These are phyloP conservation scores for Halocynthia aurantium DNA, from an alignment of 23 tunicate genomes.

Conservation along the genomic window DNA sequence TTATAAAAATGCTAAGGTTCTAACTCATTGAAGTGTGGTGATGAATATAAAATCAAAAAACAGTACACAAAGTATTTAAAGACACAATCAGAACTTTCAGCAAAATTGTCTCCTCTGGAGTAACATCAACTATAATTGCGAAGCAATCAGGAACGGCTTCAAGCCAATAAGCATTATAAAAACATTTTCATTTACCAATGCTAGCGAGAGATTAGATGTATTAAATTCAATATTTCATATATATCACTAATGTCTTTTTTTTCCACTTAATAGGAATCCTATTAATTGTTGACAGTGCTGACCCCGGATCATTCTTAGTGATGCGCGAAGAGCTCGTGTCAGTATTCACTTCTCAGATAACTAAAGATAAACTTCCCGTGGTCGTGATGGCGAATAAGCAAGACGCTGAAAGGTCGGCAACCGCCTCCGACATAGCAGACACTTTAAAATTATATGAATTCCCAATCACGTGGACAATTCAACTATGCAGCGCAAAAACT, in stretches of 20 bases:
- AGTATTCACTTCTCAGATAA: not conserved
- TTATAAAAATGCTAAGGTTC: too few species aligned
- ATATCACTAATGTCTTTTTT: not conserved
- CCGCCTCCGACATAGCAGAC: constrained; percentile 20
- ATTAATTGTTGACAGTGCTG: constrained; percentile 21
- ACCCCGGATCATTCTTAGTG: constrained; percentile 3
- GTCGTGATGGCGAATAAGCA: constrained; percentile 17
- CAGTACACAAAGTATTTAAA: too few species aligned
- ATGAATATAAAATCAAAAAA: too few species aligned
- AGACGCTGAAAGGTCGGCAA: not conserved
- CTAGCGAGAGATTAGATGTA: not conserved
- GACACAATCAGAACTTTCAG: too few species aligned
- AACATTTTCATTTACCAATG: not conserved
- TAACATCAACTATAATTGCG: too few species aligned
- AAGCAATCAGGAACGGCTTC: too few species aligned
- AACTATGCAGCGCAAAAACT: constrained; percentile 16
- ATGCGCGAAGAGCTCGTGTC: constrained; percentile 7
- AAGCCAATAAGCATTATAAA: too few species aligned
- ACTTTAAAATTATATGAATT: constrained; percentile 1
- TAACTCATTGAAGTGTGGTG: too few species aligned
- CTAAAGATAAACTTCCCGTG: constrained; percentile 4
- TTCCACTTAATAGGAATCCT: not conserved
- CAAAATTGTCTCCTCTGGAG: too few species aligned
- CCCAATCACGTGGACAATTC: constrained; percentile 15
- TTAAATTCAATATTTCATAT: not conserved